Evolutionary conservation across 2,888 invertebrate genomes (phyloP).

Genomic region (Sesamia inferens): DNA sequence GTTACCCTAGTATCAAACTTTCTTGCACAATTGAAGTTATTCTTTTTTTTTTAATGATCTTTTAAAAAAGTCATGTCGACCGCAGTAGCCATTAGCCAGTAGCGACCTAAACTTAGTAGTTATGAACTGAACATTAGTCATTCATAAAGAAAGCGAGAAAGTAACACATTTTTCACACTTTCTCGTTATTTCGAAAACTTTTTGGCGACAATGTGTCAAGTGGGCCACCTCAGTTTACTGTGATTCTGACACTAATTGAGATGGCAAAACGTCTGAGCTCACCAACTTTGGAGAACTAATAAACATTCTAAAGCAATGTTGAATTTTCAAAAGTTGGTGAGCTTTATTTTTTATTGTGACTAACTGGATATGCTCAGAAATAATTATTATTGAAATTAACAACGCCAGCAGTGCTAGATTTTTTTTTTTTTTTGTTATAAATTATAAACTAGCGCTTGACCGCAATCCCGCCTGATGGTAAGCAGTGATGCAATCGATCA

Average conservation of each 20-base stretch:
- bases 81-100: background rate
- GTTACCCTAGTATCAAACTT: too few relatives aligned
- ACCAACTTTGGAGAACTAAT: too few relatives aligned
- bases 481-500: too few relatives aligned
- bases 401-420: background rate
- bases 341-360: background rate
- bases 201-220: background rate
- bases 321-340: background rate
- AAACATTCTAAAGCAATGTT: too few relatives aligned
- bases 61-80: background rate
- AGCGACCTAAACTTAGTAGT: background rate
- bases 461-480: too few relatives aligned
- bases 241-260: background rate
- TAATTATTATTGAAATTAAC: background rate
- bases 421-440: too few relatives aligned
- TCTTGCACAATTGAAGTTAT: too few relatives aligned
- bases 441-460: too few relatives aligned
- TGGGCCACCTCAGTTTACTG: background rate
- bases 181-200: background rate
- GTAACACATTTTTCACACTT: slow-evolving; percentile 9
- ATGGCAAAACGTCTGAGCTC: background rate
- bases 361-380: background rate
- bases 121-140: slow-evolving; percentile 4
- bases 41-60: background rate
- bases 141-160: slow-evolving; percentile 20